Base-by-base conservation (phyloP, 2,113 vertebrate genomes). In the Elgaria multicarinata region DNA sequence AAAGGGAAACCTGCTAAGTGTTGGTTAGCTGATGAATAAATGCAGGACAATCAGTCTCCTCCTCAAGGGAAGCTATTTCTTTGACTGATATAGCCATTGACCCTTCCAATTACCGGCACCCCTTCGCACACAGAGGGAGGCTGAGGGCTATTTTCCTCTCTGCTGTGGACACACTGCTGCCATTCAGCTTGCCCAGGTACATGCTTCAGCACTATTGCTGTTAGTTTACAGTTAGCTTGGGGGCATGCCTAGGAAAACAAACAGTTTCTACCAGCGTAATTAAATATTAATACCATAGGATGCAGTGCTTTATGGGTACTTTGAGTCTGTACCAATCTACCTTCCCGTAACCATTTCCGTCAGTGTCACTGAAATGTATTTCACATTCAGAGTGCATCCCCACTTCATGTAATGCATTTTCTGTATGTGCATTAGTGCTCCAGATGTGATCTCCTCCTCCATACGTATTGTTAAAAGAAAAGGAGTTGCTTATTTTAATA, bases 11-110 rank as follows among this genome's bases (percentile, higher is more conserved):
- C 96, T 96, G 96, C 96, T 96, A 97, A 96, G 95, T 94, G 92
- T 96, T 96, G 96, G 97, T 97, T 97, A 97, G 97, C 93, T 95
- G 94, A 95, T 95, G 89, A 96, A 96, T 96, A 96, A 97, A 97
- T 96, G 96, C 78, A 71, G 95, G 95, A 94, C 96, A 95, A 97
- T 97, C 96, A 95, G 91, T 97, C 93, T 97, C 90, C 94, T 97
- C 97, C 97, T 97, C 95, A 13, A 96, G 97, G 96, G 96, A 97
- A 96, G 94, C 95, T 95, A 94, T 97, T 98, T 97, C 97, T 94
- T 96, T 97, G 96, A 97, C 93, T 97, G 95, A 93, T 96, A 96
- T 90, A 95, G 96, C 95, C 95, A 97, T 96, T 96, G 96, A 96
- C 96, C 98, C 97, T 97, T 96, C 96, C 97, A 97, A 97, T 97